Base-by-base conservation (phyloP, 2,888 invertebrate genomes). In the Arenicola marina region DNA sequence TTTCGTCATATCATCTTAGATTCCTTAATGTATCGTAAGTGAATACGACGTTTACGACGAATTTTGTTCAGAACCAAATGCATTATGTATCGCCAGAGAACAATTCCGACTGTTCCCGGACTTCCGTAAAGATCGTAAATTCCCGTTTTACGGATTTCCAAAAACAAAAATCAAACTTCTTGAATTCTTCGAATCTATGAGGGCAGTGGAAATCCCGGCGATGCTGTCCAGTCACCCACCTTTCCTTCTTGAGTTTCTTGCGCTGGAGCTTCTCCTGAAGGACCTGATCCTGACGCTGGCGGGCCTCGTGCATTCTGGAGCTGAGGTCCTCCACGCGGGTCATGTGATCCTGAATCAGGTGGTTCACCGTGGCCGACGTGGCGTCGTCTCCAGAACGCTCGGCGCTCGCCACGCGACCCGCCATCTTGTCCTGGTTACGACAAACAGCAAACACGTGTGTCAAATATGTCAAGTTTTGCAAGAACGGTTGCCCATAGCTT, bases 201-300 rank as follows among this genome's bases (percentile, higher is more conserved):
- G n/a, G n/a, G n/a, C n/a, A n/a, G n/a, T n/a, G n/a, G n/a, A n/a
- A 53, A 53, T n/a, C n/a, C n/a, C n/a, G n/a, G n/a, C n/a, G 29
- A 7, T 11, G 26, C 7, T 38, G 11, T 38, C 4, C n/a, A 34
- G n/a, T 7, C 31, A 62, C 33, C 59, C 21, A 80, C 80, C 75
- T 73, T 51, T 78, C 73, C 57, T 72, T 73, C 48, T 66, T 62
- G 29, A 70, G 45, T 66, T 68, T 74, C 67, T 77, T 80, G n/a
- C 70, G 72, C 65, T 76, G 72, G n/a, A 80, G 70, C 63, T 73
- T 78, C 61, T 81, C 79, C 44, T 71, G 65, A 45, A 80, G 73
- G n/a, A 71, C 61, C 45, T 70, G 72, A 65, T 78, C 76, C 62
- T 80, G 79, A n/a, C 72, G 56, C 29, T 77, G 74, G 15, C 75